Evolutionary conservation across 2,113 vertebrate genomes (phyloP).

Genomic region (Calcarius ornatus): DNA sequence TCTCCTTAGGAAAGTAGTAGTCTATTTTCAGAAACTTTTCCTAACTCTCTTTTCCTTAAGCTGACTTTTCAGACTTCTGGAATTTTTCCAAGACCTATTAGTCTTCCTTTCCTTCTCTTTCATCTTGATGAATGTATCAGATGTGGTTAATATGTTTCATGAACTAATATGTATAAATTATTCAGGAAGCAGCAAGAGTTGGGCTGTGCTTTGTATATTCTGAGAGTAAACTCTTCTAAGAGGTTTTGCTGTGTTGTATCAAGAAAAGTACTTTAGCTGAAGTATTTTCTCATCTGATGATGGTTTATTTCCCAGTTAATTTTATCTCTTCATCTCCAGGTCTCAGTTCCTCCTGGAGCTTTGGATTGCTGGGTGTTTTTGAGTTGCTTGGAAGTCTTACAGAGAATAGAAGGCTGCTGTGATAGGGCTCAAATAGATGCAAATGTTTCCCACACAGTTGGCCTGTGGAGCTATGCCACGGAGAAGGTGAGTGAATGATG

Average conservation of each 20-base stretch:
- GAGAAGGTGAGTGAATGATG: conserved; percentile 82
- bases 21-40: neutral
- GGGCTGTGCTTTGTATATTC: neutral
- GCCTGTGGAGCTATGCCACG: conserved; percentile 94
- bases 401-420: conserved; percentile 95
- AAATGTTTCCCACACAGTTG: conserved; percentile 91
- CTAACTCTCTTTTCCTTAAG: neutral
- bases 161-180: neutral
- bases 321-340: conserved; percentile 68
- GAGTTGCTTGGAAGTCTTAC: conserved; percentile 96
- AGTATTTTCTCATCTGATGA: neutral
- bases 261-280: neutral
- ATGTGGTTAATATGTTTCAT: neutral
- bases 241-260: neutral
- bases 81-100: neutral
- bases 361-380: conserved; percentile 98
- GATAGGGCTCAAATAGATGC: conserved; percentile 88
- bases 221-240: neutral
- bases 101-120: neutral
- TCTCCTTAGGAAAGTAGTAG: neutral
- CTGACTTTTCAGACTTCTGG: neutral
- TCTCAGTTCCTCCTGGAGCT: conserved; percentile 88
- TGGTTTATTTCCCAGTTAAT: neutral
- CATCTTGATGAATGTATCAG: neutral
- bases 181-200: neutral